These are phyloP conservation scores for Gonocerus acuteangulatus DNA, from an alignment of 2,888 invertebrate genomes.

Conservation along the genomic window DNA sequence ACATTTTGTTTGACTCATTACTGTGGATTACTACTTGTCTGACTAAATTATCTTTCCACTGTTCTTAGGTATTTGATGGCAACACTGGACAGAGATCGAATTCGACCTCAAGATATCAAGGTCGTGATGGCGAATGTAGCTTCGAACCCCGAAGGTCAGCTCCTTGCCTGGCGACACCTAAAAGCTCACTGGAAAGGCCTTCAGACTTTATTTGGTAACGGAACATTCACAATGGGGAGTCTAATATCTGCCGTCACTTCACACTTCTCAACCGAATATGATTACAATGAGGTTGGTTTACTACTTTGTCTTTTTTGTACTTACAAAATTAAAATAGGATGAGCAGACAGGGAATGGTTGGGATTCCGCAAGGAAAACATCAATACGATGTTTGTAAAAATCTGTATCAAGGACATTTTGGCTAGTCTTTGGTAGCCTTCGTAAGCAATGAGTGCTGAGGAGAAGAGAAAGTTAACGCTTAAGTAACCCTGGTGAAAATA, in stretches of 20 bases:
- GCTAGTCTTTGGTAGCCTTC: too few relatives aligned
- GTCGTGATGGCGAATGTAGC: constrained; percentile 65
- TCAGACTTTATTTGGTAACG: constrained; percentile 56
- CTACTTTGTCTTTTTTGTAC: neutral
- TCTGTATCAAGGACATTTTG: too few relatives aligned
- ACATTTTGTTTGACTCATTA: too few relatives aligned
- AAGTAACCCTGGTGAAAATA: too few relatives aligned
- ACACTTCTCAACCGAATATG: constrained; percentile 63
- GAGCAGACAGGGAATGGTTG: too few relatives aligned
- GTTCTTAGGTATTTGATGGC: constrained; percentile 60
- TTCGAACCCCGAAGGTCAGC: constrained; percentile 59
- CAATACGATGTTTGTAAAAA: too few relatives aligned
- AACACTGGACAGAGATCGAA: constrained; percentile 59
- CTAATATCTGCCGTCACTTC: constrained; percentile 58
- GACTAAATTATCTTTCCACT: too few relatives aligned
- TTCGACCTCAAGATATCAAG: constrained; percentile 63
- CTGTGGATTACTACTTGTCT: too few relatives aligned
- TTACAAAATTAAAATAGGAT: too few relatives aligned
- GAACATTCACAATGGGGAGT: constrained; percentile 55
- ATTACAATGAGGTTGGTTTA: constrained; percentile 58
- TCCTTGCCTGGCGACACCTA: constrained; percentile 66
- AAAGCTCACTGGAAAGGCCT: constrained; percentile 61
- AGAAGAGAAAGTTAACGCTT: too few relatives aligned
- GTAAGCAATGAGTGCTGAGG: too few relatives aligned
- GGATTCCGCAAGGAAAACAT: too few relatives aligned